Percentiles rank a stretch among this genome's conserved stretches.
Evolutionary conservation across 2,113 vertebrate species (phyloP).

Genomic region (Mohoua ochrocephala): DNA sequence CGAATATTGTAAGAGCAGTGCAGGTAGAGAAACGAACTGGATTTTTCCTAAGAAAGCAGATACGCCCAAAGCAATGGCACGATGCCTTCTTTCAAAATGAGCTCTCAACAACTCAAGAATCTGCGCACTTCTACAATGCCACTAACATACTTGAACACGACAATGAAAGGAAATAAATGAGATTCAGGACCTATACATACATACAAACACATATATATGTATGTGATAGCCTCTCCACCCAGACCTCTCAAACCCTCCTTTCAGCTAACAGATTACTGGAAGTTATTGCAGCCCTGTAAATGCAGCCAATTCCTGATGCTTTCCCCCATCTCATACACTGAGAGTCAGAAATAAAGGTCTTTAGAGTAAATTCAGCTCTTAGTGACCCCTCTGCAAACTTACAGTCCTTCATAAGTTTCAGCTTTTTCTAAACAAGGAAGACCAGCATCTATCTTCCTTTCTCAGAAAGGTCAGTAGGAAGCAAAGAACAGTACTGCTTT

Average conservation of each 20-base stretch:
- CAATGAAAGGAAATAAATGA: not conserved
- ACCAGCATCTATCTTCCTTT: not conserved
- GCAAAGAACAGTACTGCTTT: not conserved
- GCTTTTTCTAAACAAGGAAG: not conserved
- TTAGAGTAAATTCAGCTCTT: not conserved
- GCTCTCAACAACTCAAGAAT: not conserved
- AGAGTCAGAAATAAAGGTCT: not conserved
- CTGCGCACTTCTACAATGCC: not conserved
- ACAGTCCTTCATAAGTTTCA: not conserved
- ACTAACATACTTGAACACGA: fast-evolving
- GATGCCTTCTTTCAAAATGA: not conserved
- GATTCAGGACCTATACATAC: not conserved
- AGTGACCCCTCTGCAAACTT: not conserved
- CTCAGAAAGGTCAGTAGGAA: not conserved
- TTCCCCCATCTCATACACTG: not conserved
- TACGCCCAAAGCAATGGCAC: not conserved
- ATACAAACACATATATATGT: too few relatives aligned
- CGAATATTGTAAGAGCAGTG: not conserved
- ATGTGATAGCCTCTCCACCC: not conserved
- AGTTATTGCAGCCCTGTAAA: not conserved
- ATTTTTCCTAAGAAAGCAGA: not conserved
- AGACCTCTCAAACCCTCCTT: not conserved
- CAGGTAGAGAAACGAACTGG: not conserved
- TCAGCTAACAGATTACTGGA: not conserved
- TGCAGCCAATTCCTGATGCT: not conserved